Conservation (phyloP, 2,888 invertebrate species). For the Lordiphosa andalusiaca region DNA sequence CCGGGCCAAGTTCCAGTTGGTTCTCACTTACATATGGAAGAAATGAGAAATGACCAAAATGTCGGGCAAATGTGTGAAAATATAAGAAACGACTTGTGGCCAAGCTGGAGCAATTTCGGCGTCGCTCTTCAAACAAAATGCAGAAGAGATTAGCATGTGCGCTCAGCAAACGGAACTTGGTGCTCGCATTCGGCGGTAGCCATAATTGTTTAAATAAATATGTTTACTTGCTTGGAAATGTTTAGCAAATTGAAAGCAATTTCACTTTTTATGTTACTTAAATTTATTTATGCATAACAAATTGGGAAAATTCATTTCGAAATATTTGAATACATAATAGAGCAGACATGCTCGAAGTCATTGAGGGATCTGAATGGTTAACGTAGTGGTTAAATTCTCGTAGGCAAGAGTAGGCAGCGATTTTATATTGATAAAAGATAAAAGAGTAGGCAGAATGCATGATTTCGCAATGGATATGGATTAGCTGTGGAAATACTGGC, state of each 20-base stretch:
- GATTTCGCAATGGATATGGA: no score
- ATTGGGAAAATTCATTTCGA: no score
- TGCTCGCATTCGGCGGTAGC: slow-evolving; percentile 35
- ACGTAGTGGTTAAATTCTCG: no score
- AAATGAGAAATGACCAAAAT: slow-evolving; percentile 49
- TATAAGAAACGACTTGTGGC: slow-evolving; percentile 4
- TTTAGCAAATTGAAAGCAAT: slow-evolving; percentile 5
- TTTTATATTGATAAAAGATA: no score
- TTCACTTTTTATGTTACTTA: slow-evolving; percentile 8
- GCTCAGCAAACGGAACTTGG: slow-evolving; percentile 13
- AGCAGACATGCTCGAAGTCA: no score
- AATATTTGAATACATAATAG: no score
- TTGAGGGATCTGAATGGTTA: no score
- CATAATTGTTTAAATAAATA: slow-evolving; percentile 24
- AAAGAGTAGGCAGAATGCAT: no score
- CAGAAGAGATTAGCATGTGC: slow-evolving; percentile 1
- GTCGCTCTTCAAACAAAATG: slow-evolving; percentile 10
- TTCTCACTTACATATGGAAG: slow-evolving; percentile 12
- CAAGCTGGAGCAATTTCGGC: slow-evolving; percentile 11
- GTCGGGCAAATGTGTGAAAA: slow-evolving; percentile 50
- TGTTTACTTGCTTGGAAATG: slow-evolving; percentile 10
- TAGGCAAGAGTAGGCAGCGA: no score
- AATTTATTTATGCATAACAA: background rate
- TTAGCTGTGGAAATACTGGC: no score
- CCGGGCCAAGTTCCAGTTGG: slow-evolving; percentile 5